phyloP scores from a whole-genome alignment of 2,888 invertebrate genomes.

The Leptarthrus brevirostris region DNA sequence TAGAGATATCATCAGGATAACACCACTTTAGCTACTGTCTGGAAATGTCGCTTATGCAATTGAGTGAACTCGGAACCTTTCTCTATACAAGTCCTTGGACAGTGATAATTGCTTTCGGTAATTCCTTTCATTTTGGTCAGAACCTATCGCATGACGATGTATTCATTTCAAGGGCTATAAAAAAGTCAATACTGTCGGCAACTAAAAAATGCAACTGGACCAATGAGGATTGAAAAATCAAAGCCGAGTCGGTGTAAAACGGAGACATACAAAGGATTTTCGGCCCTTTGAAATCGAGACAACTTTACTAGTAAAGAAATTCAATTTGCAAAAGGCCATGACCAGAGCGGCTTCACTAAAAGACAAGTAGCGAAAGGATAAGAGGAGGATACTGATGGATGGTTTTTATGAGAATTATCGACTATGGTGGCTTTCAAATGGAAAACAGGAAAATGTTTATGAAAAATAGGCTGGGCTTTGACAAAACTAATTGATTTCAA shows the following conservation, averaged over 20 bases:
- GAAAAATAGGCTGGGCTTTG: slow-evolving; percentile 51
- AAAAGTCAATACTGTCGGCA: slow-evolving; percentile 27
- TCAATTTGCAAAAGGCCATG: slow-evolving; percentile 42
- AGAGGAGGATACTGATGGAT: background rate
- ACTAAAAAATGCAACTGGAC: slow-evolving; percentile 5
- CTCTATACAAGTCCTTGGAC: background rate
- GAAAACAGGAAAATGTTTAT: background rate
- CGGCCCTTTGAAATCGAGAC: slow-evolving; percentile 16
- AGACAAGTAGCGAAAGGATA: background rate
- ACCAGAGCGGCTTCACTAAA: background rate
- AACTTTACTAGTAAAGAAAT: slow-evolving; percentile 6
- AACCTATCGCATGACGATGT: slow-evolving; percentile 10
- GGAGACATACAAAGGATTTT: background rate
- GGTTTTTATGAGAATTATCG: background rate
- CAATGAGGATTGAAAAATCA: background rate
- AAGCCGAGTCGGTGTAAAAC: background rate
- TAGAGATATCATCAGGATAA: slow-evolving; percentile 52
- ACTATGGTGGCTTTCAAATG: slow-evolving; percentile 27
- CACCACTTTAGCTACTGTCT: slow-evolving; percentile 44
- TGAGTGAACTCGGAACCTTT: slow-evolving; percentile 5
- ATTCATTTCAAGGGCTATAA: background rate
- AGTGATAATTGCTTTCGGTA: slow-evolving; percentile 24
- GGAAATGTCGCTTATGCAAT: slow-evolving; percentile 16
- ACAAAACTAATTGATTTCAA: slow-evolving; percentile 68
- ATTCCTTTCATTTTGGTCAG: slow-evolving; percentile 12